Base-by-base conservation (phyloP, 1,140 invertebrate genomes). In the Camponotus pennsylvanicus region DNA sequence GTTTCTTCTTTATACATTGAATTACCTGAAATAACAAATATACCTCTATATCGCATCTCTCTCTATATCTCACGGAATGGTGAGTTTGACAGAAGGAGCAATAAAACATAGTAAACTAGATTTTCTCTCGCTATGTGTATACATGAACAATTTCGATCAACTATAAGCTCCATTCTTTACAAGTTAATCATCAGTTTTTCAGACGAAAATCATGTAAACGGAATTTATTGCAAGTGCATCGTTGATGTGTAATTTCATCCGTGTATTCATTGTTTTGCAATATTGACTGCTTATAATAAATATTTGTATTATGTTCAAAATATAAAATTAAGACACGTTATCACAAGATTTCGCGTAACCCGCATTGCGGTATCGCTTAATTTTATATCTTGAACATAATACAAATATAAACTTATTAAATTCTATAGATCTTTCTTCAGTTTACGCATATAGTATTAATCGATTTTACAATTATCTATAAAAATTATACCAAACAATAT, bases 21-120 rank as follows among this genome's bases (percentile, higher is more conserved):
- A 45, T 45, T 45, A 52, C 13, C 15, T 52, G 15, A 73, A 83
- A 73, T 57, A 34, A 82, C 73, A 34, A 70, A 82, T 73, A 59
- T 40, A 42, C 9, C 27, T 59, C 3, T 27, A 27, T 78, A 37
- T 77, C 11, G 37, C 61, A 57, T 40, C 75, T 63, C 15, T 32
- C 11, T 79, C 9, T 55, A 64, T 75, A 40, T 18, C 67, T 70
- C 40, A 45, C 40, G n/a, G 78, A 57, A 57, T 57, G 37, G 67
- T 73, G 67, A 82, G 52, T 45, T 61, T 11, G 6, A 45, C 40
- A 45, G 40, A 40, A 82, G 27, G 18, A 71, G 49, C 37, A 69
- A 61, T 73, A 73, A 61, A 61, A 55, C 55, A 18, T 18, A 18
- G 2, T 76, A 61, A 3, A 55, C 18, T 76, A 37, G 4, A 66